Evolutionary conservation across 2,888 invertebrate species (phyloP).

Genomic region (Mechanitis messenoides): DNA sequence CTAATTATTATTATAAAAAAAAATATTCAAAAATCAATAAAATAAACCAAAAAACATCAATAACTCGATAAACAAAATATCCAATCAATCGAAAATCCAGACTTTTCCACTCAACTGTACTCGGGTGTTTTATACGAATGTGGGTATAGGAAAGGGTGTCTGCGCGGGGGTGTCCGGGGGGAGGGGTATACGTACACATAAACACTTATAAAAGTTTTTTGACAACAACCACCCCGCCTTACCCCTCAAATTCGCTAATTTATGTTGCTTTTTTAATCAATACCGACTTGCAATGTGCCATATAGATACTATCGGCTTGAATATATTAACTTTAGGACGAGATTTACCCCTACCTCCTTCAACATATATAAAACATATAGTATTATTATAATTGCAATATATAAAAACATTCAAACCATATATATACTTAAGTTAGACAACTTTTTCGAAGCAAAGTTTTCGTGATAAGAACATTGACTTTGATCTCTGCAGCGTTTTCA

Average conservation of each 20-base stretch:
- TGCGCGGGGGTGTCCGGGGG: slow-evolving; percentile 37
- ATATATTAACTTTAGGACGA: background rate
- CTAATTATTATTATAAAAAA: background rate
- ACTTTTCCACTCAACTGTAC: slow-evolving; percentile 45
- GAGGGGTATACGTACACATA: slow-evolving; percentile 54
- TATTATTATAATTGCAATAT: too few species aligned
- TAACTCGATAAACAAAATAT: too few species aligned
- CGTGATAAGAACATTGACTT: background rate
- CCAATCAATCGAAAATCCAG: slow-evolving; percentile 25
- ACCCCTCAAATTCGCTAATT: slow-evolving; percentile 73
- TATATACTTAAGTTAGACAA: too few species aligned
- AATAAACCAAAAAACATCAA: too few species aligned
- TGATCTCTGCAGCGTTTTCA: background rate
- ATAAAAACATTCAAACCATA: too few species aligned
- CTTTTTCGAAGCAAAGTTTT: too few species aligned
- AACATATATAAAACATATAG: too few species aligned
- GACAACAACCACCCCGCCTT: slow-evolving; percentile 65
- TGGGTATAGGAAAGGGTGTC: slow-evolving; percentile 76
- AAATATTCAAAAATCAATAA: too few species aligned
- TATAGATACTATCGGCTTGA: slow-evolving; percentile 56
- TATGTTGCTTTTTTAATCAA: slow-evolving; percentile 78
- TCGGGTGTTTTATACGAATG: slow-evolving; percentile 66
- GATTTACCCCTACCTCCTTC: background rate
- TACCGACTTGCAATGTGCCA: slow-evolving; percentile 47
- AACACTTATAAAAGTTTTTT: slow-evolving; percentile 78